Conservation (phyloP, 2,797 vertebrate species). For the Babyrousa celebensis region DNA sequence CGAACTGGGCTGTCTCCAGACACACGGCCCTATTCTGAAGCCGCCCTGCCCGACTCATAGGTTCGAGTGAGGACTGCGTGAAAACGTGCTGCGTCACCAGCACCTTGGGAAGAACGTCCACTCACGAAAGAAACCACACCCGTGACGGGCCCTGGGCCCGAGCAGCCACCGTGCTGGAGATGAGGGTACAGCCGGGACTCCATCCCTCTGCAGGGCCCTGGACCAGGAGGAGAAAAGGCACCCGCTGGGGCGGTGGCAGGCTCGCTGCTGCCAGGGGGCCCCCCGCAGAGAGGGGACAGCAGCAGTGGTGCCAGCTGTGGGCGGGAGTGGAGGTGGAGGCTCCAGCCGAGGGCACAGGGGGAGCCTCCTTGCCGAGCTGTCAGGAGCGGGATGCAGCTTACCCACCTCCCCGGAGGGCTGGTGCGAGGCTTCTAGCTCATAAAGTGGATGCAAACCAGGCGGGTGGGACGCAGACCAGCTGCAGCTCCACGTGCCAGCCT, state of each 20-base stretch:
- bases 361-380: too few species aligned
- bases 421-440: not conserved
- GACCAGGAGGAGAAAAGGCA: too few species aligned
- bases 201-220: too few species aligned
- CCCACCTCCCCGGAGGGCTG: not conserved
- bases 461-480: too few species aligned
- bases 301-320: too few species aligned
- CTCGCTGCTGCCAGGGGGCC: too few species aligned
- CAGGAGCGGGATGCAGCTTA: not conserved
- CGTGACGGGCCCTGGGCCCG: not conserved
- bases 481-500: not conserved
- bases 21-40: not conserved
- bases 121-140: not conserved
- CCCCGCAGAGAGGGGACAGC: too few species aligned
- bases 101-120: not conserved
- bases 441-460: not conserved
- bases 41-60: fast-evolving
- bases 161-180: not conserved
- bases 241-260: too few species aligned
- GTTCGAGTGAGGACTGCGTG: fast-evolving
- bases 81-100: not conserved
- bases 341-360: too few species aligned
- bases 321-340: too few species aligned
- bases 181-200: not conserved
- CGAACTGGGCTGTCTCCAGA: not conserved